A percentile compares a stretch with the other conserved stretches of the same genome.
Evolutionary conservation across 2,797 vertebrate genomes (phyloP).

Genomic region (Bradypodion ventrale): DNA sequence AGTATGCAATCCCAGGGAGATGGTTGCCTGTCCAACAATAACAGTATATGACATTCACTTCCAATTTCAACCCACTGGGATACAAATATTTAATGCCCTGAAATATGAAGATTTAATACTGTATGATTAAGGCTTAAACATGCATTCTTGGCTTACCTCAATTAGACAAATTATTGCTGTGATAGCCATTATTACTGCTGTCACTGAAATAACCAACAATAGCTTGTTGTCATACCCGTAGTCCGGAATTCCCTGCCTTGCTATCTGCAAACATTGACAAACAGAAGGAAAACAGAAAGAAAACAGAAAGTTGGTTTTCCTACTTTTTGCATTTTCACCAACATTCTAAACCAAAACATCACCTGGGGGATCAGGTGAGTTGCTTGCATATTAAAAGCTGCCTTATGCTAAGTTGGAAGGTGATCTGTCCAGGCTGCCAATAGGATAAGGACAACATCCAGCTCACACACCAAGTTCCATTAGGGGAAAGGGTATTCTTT

Average conservation of each 20-base stretch:
- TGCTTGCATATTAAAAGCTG: neutral
- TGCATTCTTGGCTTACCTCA: slow-evolving; percentile 47
- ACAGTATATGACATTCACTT: neutral
- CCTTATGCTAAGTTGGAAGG: neutral
- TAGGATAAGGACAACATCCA: neutral
- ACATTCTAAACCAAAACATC: neutral
- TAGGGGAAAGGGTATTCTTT: no score
- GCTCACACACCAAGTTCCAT: neutral
- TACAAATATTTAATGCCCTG: neutral
- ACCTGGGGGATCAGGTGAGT: neutral
- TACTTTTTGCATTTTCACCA: neutral
- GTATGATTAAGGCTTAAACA: neutral
- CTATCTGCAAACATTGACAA: slow-evolving; percentile 15
- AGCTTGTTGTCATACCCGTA: slow-evolving; percentile 10
- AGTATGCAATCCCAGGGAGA: no score
- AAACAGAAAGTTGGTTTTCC: neutral
- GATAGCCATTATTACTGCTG: slow-evolving; percentile 2
- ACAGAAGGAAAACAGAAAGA: neutral
- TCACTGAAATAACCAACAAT: slow-evolving; percentile 43
- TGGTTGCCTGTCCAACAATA: neutral
- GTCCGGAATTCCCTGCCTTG: slow-evolving; percentile 5
- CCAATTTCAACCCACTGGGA: neutral
- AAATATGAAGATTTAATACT: neutral
- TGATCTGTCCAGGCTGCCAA: no score
- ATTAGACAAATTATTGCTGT: slow-evolving; percentile 48